A percentile compares a stretch with the other conserved stretches of the same genome.
phyloP scores from a whole-genome alignment of 2,888 invertebrate species.

The Gasteruption jaculator region DNA sequence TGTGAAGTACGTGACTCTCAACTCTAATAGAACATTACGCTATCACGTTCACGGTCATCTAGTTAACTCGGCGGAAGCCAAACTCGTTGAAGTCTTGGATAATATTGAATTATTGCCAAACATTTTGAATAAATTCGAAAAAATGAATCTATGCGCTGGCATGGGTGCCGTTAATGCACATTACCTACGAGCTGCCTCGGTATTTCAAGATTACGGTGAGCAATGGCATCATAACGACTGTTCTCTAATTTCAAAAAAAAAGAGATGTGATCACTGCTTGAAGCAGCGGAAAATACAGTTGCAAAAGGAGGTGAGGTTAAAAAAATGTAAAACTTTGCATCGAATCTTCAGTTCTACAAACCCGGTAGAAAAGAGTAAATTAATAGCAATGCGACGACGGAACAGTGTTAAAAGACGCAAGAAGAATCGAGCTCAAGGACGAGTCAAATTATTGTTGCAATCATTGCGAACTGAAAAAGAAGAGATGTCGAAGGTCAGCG shows the following conservation, averaged over 20 bases:
- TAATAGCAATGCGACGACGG: slow-evolving; percentile 6
- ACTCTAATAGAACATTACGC: slow-evolving; percentile 2
- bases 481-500: too few species aligned
- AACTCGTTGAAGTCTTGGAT: slow-evolving; percentile 5
- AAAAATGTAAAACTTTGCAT: not conserved
- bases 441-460: slow-evolving; percentile 3
- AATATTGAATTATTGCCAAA: slow-evolving; percentile 5
- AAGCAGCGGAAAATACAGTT: slow-evolving; percentile 6
- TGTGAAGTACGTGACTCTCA: slow-evolving; percentile 11
- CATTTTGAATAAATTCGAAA: slow-evolving; percentile 11
- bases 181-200: slow-evolving; percentile 7
- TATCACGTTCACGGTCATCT: slow-evolving; percentile 12
- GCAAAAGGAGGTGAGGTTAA: slow-evolving; percentile 13
- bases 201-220: slow-evolving; percentile 11
- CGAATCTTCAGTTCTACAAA: slow-evolving; percentile 9
- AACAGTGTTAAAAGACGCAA: slow-evolving; percentile 1
- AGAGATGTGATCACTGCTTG: slow-evolving; percentile 10
- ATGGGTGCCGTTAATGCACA: slow-evolving; percentile 10
- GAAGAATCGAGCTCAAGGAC: slow-evolving; percentile 9
- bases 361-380: slow-evolving; percentile 8
- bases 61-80: not conserved
- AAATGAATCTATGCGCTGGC: slow-evolving; percentile 8
- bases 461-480: too few species aligned
- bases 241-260: slow-evolving; percentile 8
- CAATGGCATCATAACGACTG: slow-evolving; percentile 14